These are phyloP conservation scores for Smittia aterrima DNA, from an alignment of 2,888 invertebrate genomes.

Conservation along the genomic window DNA sequence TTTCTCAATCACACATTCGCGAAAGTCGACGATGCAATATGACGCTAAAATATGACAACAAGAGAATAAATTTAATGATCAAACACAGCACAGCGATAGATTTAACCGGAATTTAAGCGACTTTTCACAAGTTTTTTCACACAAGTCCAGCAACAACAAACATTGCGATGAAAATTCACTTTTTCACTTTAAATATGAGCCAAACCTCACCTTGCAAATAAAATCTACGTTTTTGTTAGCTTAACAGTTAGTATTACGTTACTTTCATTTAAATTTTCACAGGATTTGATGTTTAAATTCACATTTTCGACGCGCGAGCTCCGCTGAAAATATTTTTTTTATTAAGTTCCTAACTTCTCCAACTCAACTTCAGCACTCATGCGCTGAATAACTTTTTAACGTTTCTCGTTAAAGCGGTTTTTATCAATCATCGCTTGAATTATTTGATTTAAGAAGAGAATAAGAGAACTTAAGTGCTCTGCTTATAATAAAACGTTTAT, in stretches of 20 bases:
- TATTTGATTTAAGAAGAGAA: too few relatives aligned
- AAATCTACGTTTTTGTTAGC: not conserved
- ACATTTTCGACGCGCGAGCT: not conserved
- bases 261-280: not conserved
- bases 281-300: not conserved
- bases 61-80: too few relatives aligned
- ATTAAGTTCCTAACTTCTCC: too few relatives aligned
- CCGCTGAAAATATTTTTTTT: not conserved
- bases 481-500: too few relatives aligned
- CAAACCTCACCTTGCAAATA: constrained; percentile 16
- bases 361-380: too few relatives aligned
- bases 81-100: constrained; percentile 6
- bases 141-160: constrained; percentile 21
- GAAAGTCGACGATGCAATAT: too few relatives aligned
- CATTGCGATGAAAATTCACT: not conserved
- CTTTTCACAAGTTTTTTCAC: not conserved
- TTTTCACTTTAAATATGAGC: not conserved
- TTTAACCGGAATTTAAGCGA: not conserved
- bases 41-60: too few relatives aligned
- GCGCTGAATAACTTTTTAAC: too few relatives aligned
- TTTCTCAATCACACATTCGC: too few relatives aligned
- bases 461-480: too few relatives aligned
- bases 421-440: too few relatives aligned
- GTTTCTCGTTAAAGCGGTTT: too few relatives aligned
- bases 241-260: not conserved